phyloP scores from a whole-genome alignment of 2,888 invertebrate species.

The Linnaemya vulpina region DNA sequence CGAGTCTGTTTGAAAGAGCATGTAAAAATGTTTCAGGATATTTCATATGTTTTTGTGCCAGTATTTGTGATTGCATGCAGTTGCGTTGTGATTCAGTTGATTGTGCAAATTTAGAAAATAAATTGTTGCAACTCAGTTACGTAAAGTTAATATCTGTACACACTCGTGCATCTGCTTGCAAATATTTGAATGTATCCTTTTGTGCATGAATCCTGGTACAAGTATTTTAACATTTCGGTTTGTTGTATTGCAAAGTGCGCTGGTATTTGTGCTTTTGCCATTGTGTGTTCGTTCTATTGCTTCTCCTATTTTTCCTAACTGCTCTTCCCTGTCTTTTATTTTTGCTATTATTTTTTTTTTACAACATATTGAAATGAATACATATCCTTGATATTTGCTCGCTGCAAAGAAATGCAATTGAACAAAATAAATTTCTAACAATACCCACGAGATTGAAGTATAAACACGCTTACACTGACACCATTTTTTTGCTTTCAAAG shows the following conservation, averaged over 20 bases:
- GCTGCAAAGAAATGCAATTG: slow-evolving; percentile 8
- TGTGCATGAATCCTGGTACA: not conserved
- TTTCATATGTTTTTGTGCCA: slow-evolving; percentile 1
- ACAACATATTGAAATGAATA: not conserved
- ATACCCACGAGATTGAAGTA: slow-evolving; percentile 35
- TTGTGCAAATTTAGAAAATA: slow-evolving; percentile 63
- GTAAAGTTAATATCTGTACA: slow-evolving; percentile 26
- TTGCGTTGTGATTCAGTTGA: slow-evolving; percentile 61
- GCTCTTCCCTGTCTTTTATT: not conserved
- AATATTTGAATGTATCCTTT: slow-evolving; percentile 25
- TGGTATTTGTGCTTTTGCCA: slow-evolving; percentile 20
- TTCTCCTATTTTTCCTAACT: slow-evolving; percentile 1
- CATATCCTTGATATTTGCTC: not conserved
- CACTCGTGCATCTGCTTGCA: not conserved
- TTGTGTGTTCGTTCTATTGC: too few relatives aligned
- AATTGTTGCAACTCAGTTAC: slow-evolving; percentile 65
- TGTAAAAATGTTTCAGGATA: slow-evolving; percentile 8
- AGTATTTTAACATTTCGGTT: too few relatives aligned
- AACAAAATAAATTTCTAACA: slow-evolving; percentile 30
- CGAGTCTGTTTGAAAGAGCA: not conserved
- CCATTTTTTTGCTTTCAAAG: too few relatives aligned
- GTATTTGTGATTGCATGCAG: slow-evolving; percentile 5
- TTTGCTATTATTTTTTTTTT: slow-evolving; percentile 18
- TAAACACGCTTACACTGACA: too few relatives aligned
- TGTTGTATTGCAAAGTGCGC: not conserved